Evolutionary conservation across 2,113 vertebrate genomes (phyloP).

Genomic region (Gymnorhina tibicen): DNA sequence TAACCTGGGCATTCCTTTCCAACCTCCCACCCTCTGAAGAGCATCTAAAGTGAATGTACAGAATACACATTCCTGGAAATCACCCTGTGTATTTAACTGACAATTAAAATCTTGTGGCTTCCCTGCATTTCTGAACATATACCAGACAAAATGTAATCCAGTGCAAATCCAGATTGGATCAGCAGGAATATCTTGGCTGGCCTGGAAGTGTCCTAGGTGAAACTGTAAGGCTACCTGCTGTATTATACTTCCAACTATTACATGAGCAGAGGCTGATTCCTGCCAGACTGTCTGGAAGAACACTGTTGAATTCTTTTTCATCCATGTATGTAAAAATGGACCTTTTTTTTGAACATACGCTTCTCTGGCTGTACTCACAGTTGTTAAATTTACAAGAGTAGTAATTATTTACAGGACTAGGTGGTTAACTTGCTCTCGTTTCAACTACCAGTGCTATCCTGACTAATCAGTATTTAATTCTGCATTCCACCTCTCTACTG

Average conservation of each 20-base stretch:
- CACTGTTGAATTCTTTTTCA: not conserved
- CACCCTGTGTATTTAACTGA: not conserved
- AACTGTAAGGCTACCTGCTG: not conserved
- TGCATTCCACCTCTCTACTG: constrained; percentile 25
- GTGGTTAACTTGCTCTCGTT: not conserved
- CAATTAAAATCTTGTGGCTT: not conserved
- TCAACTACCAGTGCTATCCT: not conserved
- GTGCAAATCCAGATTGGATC: not conserved
- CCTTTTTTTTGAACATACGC: not conserved
- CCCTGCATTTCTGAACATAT: not conserved
- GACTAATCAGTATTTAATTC: constrained; percentile 10
- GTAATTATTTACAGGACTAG: constrained; percentile 13
- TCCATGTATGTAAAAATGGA: not conserved
- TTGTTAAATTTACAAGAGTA: not conserved
- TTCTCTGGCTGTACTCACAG: not conserved
- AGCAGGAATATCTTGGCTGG: not conserved
- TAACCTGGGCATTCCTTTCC: not conserved
- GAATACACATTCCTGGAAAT: not conserved
- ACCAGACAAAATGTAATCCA: not conserved
- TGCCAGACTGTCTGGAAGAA: not conserved
- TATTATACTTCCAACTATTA: not conserved
- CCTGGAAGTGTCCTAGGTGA: not conserved
- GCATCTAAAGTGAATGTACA: not conserved
- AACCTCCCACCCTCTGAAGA: not conserved
- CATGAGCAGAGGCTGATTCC: not conserved